Evolutionary conservation across 2,797 vertebrate genomes (phyloP), one percentile per base, ranked within the genome.

Genomic region (Crenuchus spilurus): DNA sequence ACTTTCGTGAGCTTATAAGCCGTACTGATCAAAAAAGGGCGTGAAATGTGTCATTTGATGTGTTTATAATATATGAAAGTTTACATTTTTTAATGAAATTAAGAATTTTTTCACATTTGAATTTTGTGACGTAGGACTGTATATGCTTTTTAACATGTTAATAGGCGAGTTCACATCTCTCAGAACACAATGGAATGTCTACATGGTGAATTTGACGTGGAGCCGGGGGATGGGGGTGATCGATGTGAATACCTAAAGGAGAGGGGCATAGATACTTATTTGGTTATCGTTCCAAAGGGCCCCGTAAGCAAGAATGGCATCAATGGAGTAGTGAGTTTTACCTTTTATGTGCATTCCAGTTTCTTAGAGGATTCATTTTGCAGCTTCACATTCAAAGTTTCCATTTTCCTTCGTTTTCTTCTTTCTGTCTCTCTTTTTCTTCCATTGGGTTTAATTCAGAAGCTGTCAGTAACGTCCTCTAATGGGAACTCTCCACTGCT

Each of bases 181-280:
- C 95, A 98, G 85, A 95, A 88, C 87, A 97, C 96, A 70, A 83
- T 96, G 87, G 94, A 97, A 79, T 97, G 96, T 86, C 91, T 98
- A 83, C 94, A 93, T 16, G 96, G 96, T 0, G 96, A 98, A 88
- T 98, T 97, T 2, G 95, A 96, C 0, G 93, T 96, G 79, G 96
- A 98, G 79, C 94, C 94, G 0, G 96, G 96, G 0, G 91, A 96
- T 0, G 96, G 96, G 0, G 91, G 95, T 0, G 92, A 95, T 1
- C 91, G 96, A 75, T 96, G 94, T 0, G 96, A 98, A 58, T 96
- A 97, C 88, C 91, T 98, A 63, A 94, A 92, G 61, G 96, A 97
- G 84, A 90, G 95, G 57, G 95, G 95, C 75, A 96, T 97, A 0
- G 87, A 94, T 11, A 97, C 96, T 35, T 96, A 95, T 87, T 92